Evolutionary conservation across 2,797 vertebrate genomes (phyloP), one percentile per base, ranked within the genome.

Genomic region (Australoheros facetus): DNA sequence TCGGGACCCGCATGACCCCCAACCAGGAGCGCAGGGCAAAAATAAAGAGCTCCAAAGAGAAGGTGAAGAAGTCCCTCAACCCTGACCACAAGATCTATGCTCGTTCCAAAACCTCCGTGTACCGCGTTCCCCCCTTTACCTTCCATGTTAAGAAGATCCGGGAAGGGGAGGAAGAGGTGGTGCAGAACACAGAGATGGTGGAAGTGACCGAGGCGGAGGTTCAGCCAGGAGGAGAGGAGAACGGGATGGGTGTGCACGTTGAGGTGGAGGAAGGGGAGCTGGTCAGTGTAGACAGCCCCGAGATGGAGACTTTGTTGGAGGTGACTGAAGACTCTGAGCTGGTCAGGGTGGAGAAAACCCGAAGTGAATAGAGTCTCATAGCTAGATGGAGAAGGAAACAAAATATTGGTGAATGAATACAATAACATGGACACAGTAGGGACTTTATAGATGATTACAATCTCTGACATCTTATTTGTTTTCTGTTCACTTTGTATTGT

Each of bases 71-170:
- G 91, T 98, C 98, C 53, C 96, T 99, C 83, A 97, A 96, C 1
- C 97, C 97, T 0, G 97, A 98, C 90, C 97, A 98, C 88, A 93
- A 95, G 14, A 85, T 96, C 48, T 96, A 97, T 1, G 96, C 97
- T 73, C 97, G 98, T 86, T 97, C 97, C 89, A 98, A 97, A 95
- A 97, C 96, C 1, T 95, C 96, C 0, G 97, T 99, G 83, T 99
- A 99, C 95, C 98, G 97, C 48, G 98, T 99, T 84, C 98, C 98
- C 0, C 98, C 98, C 5, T 99, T 99, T 91, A 99, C 98, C 82
- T 99, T 99, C 93, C 96, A 98, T 0, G 98, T 99, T 56, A 99
- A 99, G 96, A 99, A 99, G 94, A 96, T 98, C 88, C 94, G 98
- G 59, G 97, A 97, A 56, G 98, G 97, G 0, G 94, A 96, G 85